A percentile compares a stretch with the other conserved stretches of the same genome.
Evolutionary conservation across 2,888 invertebrate species (phyloP).

Genomic region (Aproaerema taeniolella): DNA sequence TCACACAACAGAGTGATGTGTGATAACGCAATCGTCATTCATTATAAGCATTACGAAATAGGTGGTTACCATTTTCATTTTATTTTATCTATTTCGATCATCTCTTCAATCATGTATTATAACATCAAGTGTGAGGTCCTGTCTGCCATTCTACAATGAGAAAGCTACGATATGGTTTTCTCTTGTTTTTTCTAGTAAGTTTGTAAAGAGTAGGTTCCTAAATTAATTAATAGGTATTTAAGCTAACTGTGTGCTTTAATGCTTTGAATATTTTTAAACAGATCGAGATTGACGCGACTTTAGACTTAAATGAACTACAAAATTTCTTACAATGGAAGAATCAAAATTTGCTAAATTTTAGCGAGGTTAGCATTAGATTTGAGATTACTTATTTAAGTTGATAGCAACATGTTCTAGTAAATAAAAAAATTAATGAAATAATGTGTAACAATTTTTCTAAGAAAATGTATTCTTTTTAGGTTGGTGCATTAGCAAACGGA

Average conservation of each 20-base stretch:
- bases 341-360: conserved; percentile 52
- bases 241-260: no score
- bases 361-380: conserved; percentile 48
- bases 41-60: conserved; percentile 2
- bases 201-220: conserved; percentile 14
- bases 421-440: not conserved
- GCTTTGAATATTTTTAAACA: no score
- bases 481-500: conserved; percentile 54
- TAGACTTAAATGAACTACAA: conserved; percentile 59
- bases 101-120: conserved; percentile 7
- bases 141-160: conserved; percentile 34
- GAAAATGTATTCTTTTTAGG: no score
- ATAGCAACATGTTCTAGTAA: not conserved
- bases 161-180: conserved; percentile 36
- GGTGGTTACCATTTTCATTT: conserved; percentile 5
- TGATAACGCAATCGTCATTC: conserved; percentile 3
- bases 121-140: conserved; percentile 73
- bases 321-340: conserved; percentile 66
- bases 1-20: not conserved
- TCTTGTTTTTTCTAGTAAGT: conserved; percentile 47
- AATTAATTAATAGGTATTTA: conserved; percentile 11
- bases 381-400: conserved; percentile 5
- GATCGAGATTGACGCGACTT: conserved; percentile 52
- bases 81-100: no score
- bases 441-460: no score